Conservation (phyloP, 1,140 invertebrate species). For the Himalopsyche phryganea region DNA sequence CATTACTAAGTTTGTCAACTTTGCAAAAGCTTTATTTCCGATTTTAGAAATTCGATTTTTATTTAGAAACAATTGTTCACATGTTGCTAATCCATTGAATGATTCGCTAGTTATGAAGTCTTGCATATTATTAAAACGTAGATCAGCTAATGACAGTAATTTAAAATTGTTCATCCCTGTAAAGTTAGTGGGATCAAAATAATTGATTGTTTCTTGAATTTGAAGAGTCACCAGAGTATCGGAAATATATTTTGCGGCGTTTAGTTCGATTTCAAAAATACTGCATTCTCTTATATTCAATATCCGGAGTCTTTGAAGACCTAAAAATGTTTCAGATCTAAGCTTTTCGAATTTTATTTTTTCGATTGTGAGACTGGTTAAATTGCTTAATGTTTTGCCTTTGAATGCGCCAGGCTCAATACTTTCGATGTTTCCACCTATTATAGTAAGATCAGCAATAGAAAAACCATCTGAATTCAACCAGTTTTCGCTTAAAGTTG, state of each 20-base stretch:
- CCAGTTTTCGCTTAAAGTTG: constrained; percentile 1
- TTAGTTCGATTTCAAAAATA: constrained; percentile 24
- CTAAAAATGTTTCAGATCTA: constrained; percentile 4
- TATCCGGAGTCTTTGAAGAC: constrained; percentile 1
- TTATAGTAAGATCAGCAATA: not conserved
- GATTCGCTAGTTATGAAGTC: constrained; percentile 18
- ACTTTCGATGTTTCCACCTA: not conserved
- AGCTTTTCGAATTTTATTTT: constrained; percentile 1
- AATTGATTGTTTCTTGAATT: constrained; percentile 30
- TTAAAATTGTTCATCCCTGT: constrained; percentile 31
- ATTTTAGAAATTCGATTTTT: constrained; percentile 35
- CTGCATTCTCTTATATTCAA: constrained; percentile 7
- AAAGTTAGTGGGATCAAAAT: constrained; percentile 34
- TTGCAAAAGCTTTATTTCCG: constrained; percentile 34
- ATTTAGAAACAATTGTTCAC: constrained; percentile 31
- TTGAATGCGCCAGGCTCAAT: constrained; percentile 16
- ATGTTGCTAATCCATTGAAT: constrained; percentile 34
- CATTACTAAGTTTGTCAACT: constrained; percentile 19
- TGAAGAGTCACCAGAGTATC: constrained; percentile 34
- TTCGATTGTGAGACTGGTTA: constrained; percentile 1
- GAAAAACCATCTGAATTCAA: not conserved
- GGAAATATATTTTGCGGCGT: constrained; percentile 17
- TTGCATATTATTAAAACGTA: constrained; percentile 35
- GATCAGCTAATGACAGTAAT: constrained; percentile 29
- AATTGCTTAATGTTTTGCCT: constrained; percentile 1